Evolutionary conservation across 2,797 vertebrate species (phyloP), one percentile per base, ranked within the genome.

Genomic region (Decapterus maruadsi): DNA sequence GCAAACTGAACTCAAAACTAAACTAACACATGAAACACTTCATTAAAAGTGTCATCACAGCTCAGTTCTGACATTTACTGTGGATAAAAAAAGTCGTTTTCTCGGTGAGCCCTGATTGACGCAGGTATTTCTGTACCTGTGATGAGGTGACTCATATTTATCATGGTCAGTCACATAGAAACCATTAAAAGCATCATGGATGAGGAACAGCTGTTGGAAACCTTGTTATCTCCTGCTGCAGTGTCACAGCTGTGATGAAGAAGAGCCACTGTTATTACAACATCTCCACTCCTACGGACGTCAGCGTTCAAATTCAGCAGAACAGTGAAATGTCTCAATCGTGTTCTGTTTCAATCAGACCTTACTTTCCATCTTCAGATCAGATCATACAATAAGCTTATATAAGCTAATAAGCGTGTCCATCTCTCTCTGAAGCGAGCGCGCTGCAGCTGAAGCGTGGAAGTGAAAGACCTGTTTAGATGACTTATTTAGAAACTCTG

Each of bases 381-480:
- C 12, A 59, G 40, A 54, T 12, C 8, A 19, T 8, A 34, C 6
- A 5, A 34, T 34, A 36, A 36, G 34, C 40, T 42, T 42, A 4
- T 11, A 36, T 26, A 36, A 36, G 34, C 40, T 42, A 12, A 4
- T 11, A 36, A 20, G 1, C 48, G 26, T 1, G 29, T 53, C 57
- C 46, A 8, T 38, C 4, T 0, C 45, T 51, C 34, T 59, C 13
- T 26, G 26, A 62, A 73, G 58, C 9, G 1, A 72, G n/a, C 40
- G 19, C 22, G 6, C 14, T 42, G 40, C 26, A 57, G 20, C 55
- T 71, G 53, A 80, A 50, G 73, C 61, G 55, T 91, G 86, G 83
- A 92, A 90, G 89, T 93, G 86, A 91, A 85, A 92, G 70, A 83
- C 8, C 65, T 26, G 12, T 40, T 56, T 46, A 63, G 48, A 51